Conservation (phyloP, 2,113 vertebrate species). For the Neolamprologus caudopunctatus region DNA sequence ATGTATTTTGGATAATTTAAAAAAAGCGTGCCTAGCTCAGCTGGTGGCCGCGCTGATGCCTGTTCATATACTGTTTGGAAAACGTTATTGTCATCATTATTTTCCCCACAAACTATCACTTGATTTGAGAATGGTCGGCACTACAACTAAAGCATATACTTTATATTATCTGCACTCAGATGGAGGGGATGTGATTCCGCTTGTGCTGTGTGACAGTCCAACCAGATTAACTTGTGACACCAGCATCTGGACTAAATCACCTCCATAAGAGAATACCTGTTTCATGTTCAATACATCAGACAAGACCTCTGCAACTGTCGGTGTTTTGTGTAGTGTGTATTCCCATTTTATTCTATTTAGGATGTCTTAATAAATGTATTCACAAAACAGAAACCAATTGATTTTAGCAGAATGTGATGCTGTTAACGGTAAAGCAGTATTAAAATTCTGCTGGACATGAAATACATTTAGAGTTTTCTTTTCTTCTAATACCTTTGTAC, state of each 20-base stretch:
- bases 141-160: not conserved
- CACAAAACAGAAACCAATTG: not conserved
- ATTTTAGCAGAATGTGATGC: not conserved
- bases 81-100: not conserved
- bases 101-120: not conserved
- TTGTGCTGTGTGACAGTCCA: not conserved
- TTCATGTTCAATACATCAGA: not conserved
- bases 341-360: not conserved
- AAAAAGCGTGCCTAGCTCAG: not conserved
- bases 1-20: not conserved
- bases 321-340: not conserved
- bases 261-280: fast-evolving
- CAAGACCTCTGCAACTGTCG: not conserved
- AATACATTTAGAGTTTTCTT: not conserved
- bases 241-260: not conserved
- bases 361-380: not conserved
- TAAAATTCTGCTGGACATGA: fast-evolving
- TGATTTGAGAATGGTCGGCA: not conserved
- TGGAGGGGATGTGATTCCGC: not conserved
- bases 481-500: not conserved
- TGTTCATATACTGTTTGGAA: not conserved
- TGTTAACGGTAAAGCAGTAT: not conserved
- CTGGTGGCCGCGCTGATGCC: not conserved
- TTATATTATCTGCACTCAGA: not conserved
- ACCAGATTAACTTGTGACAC: not conserved